A percentile compares a stretch with the other conserved stretches of the same genome.
Evolutionary conservation across 2,888 invertebrate species (phyloP).

Genomic region (Cyclophora albipunctata): DNA sequence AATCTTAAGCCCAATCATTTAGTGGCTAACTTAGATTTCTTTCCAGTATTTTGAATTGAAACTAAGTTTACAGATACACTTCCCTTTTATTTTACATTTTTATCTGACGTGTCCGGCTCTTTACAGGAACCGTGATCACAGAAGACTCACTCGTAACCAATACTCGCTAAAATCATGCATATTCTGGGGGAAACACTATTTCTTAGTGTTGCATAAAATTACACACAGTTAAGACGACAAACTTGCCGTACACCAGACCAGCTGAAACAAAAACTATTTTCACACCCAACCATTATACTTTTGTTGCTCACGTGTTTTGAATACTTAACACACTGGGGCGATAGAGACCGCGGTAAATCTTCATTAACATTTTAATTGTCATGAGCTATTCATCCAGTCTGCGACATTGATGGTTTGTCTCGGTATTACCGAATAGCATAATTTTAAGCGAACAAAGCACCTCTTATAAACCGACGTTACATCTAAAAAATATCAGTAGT

Average conservation of each 20-base stretch:
- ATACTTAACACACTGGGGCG: slow-evolving; percentile 38
- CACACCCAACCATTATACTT: slow-evolving; percentile 45
- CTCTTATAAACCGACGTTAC: slow-evolving; percentile 58
- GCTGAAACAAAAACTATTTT: slow-evolving; percentile 44
- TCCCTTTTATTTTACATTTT: too few species aligned
- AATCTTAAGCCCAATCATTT: too few species aligned
- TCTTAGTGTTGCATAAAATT: slow-evolving; percentile 35
- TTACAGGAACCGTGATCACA: too few species aligned
- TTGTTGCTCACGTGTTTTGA: slow-evolving; percentile 55
- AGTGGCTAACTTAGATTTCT: too few species aligned
- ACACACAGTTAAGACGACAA: too few species aligned
- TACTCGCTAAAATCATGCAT: too few species aligned
- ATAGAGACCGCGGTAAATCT: slow-evolving; percentile 54
- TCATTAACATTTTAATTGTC: slow-evolving; percentile 71
- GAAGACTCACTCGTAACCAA: too few species aligned
- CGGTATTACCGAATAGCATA: slow-evolving; percentile 68
- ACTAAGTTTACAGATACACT: too few species aligned
- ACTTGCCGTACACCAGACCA: slow-evolving; percentile 34
- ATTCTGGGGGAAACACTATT: too few species aligned
- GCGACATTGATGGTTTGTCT: slow-evolving; percentile 73
- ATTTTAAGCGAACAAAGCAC: slow-evolving; percentile 56
- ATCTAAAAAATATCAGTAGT: slow-evolving; percentile 63
- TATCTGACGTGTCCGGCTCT: too few species aligned
- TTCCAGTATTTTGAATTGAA: too few species aligned
- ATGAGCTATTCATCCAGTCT: slow-evolving; percentile 55